These are phyloP conservation scores for Epistrophe eligans DNA, from an alignment of 2,888 invertebrate species.

Conservation along the genomic window DNA sequence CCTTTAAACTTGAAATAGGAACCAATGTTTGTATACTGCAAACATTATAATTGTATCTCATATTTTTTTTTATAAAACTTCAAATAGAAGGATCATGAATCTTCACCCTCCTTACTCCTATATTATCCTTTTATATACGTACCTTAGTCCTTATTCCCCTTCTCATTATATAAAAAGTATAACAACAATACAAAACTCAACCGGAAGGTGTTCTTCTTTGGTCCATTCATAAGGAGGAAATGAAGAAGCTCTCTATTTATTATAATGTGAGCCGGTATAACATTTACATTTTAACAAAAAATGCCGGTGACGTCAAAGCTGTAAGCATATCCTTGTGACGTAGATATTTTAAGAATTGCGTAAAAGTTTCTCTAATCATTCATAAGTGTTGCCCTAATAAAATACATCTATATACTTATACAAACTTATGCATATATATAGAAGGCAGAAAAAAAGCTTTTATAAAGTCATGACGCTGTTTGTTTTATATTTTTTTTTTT, in stretches of 20 bases:
- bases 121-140: neutral
- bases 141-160: neutral
- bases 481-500: constrained; percentile 20
- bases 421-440: too few relatives aligned
- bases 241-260: neutral
- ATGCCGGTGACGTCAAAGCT: constrained; percentile 54
- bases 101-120: neutral
- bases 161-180: neutral
- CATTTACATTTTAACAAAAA: neutral
- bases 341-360: constrained; percentile 22
- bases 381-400: constrained; percentile 15
- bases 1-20: too few relatives aligned
- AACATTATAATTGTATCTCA: too few relatives aligned
- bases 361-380: constrained; percentile 46
- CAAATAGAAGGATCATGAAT: too few relatives aligned
- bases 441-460: constrained; percentile 30
- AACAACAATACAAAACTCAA: constrained; percentile 1
- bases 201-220: neutral
- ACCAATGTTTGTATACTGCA: too few relatives aligned
- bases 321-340: constrained; percentile 50
- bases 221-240: constrained; percentile 42
- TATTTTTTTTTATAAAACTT: too few relatives aligned
- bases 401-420: neutral
- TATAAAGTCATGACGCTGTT: neutral
- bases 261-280: neutral